Base-by-base conservation (phyloP, 2,113 vertebrate species). In the Neoarius graeffei region DNA sequence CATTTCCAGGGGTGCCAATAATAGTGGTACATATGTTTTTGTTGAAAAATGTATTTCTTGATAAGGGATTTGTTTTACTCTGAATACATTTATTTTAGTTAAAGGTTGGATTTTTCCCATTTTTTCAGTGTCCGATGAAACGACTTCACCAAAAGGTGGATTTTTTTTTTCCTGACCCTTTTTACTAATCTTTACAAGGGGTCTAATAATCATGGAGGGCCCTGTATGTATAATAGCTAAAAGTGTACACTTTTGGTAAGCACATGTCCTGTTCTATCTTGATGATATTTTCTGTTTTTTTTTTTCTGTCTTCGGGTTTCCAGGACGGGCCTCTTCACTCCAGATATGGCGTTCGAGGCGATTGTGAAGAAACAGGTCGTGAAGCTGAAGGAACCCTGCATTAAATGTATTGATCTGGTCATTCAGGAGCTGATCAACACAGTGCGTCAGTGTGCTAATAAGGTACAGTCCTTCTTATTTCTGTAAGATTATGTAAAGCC, bases 331-430 rank as follows among this genome's bases (percentile, higher is more conserved):
- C 96, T 99, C 84, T 99, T 99, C 94, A 99, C 98, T 14, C 98
- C 98, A 0, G 98, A 99, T 92, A 93, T 99, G 97, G 98, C 98
- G 0, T 99, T 99, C 90, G 98, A 99, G 93, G 97, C 98, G 87
- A 99, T 99, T 0, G 98, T 99, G 88, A 99, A 99, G 94, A 99
- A 99, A 94, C 98, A 99, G 94, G 89, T 99, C 69, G 96, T 99
- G 92, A 98, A 99, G 95, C 95, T 99, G 92, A 99, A 99, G 94
- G 96, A 95, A 92, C 98, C 98, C 3, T 99, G 97, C 80, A 94
- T 99, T 89, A 99, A 99, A 83, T 98, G 98, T 48, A 97, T 98
- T 90, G 98, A 99, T 92, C 94, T 99, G 95, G 98, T 99, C 90
- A 98, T 99, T 92, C 97, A 98, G 94, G 97, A 99, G 91, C 94